Evolutionary conservation across 2,113 vertebrate species (phyloP).

Genomic region (Origma solitaria): DNA sequence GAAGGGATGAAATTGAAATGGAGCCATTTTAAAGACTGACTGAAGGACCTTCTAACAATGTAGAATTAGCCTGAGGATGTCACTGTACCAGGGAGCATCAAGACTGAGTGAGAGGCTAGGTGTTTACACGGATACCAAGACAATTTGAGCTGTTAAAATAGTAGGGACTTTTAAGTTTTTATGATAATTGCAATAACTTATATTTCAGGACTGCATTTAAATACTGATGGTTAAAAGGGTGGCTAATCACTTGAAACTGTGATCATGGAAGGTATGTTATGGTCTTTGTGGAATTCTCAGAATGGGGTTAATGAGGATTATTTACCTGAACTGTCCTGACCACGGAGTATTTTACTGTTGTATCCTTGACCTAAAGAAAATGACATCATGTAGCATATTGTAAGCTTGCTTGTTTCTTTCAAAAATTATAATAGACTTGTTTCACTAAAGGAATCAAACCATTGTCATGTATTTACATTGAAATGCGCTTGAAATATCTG

Average conservation of each 20-base stretch:
- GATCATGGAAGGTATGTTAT: neutral
- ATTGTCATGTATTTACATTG: neutral
- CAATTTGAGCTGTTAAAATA: neutral
- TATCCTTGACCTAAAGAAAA: neutral
- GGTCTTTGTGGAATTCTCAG: neutral
- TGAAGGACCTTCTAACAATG: neutral
- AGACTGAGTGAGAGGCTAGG: neutral
- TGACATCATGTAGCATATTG: neutral
- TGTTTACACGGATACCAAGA: neutral
- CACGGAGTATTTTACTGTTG: neutral
- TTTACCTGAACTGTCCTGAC: neutral
- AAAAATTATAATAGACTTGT: neutral
- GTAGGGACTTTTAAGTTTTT: neutral
- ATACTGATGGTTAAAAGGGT: neutral
- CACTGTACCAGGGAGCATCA: neutral
- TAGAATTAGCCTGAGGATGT: neutral
- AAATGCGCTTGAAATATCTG: neutral
- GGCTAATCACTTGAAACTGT: neutral
- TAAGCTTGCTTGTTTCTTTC: neutral
- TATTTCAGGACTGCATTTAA: neutral
- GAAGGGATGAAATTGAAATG: neutral
- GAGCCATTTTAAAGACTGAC: neutral
- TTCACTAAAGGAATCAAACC: neutral
- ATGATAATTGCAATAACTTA: neutral
- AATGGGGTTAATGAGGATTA: neutral